Conservation (phyloP, 2,797 vertebrate species). For the Denticeps clupeoides region DNA sequence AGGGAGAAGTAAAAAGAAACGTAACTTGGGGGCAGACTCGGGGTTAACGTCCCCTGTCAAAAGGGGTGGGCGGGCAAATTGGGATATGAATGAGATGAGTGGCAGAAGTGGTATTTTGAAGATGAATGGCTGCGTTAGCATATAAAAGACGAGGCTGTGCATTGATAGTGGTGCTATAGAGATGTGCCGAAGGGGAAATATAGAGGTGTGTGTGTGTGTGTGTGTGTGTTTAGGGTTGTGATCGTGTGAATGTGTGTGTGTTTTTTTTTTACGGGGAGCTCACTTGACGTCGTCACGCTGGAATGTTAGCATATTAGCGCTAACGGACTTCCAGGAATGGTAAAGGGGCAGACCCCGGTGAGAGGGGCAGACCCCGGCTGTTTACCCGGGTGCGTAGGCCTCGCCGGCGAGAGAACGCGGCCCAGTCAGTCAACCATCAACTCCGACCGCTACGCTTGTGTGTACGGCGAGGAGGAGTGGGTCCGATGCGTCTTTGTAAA, state of each 20-base stretch:
- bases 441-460: no score
- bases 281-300: no score
- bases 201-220: slow-evolving; percentile 3
- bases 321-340: no score
- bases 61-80: not conserved
- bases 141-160: slow-evolving; percentile 15
- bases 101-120: slow-evolving; percentile 18
- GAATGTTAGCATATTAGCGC: no score
- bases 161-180: slow-evolving; percentile 7
- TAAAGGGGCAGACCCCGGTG: no score
- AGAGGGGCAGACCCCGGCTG: no score
- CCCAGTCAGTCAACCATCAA: no score
- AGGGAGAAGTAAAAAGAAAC: not conserved
- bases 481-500: slow-evolving; percentile 19
- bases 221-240: not conserved
- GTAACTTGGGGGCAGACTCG: not conserved
- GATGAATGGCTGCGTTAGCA: not conserved
- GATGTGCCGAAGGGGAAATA: slow-evolving; percentile 1
- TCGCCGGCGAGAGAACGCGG: no score
- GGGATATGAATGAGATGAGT: slow-evolving; percentile 6
- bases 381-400: no score
- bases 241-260: not conserved
- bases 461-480: not conserved
- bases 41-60: no score
- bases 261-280: no score